Evolutionary conservation across 2,888 invertebrate species (phyloP).

Genomic region (Nebria brevicollis): DNA sequence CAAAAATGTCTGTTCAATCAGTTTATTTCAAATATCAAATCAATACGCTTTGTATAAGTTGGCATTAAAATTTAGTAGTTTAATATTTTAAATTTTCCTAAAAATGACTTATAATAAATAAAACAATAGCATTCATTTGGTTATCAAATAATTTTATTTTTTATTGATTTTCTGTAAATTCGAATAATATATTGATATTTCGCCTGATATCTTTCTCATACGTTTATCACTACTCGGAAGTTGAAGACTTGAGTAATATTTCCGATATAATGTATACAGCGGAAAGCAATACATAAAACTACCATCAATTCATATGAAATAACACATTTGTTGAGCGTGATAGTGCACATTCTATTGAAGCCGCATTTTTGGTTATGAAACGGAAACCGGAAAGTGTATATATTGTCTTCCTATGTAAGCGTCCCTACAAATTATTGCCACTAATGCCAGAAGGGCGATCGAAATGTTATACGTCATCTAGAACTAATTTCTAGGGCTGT

Average conservation of each 20-base stretch:
- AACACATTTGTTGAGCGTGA: neutral
- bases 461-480: slow-evolving; percentile 57
- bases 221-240: too few relatives aligned
- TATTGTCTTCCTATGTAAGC: slow-evolving; percentile 26
- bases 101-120: too few relatives aligned
- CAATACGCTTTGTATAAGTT: too few relatives aligned
- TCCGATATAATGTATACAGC: neutral
- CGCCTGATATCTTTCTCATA: too few relatives aligned
- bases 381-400: neutral
- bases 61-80: too few relatives aligned
- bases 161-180: too few relatives aligned
- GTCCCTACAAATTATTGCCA: slow-evolving; percentile 33
- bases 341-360: neutral
- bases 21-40: too few relatives aligned
- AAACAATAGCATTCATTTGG: too few relatives aligned
- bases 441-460: slow-evolving; percentile 50
- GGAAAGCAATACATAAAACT: neutral
- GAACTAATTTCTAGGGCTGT: slow-evolving; percentile 56
- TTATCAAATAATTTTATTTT: too few relatives aligned
- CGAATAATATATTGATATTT: too few relatives aligned
- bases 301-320: neutral
- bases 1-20: too few relatives aligned
- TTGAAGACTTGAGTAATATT: slow-evolving; percentile 24
- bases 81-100: too few relatives aligned
- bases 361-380: neutral